phyloP scores from a whole-genome alignment of 2,888 invertebrate genomes.

The Drosophila leonis region DNA sequence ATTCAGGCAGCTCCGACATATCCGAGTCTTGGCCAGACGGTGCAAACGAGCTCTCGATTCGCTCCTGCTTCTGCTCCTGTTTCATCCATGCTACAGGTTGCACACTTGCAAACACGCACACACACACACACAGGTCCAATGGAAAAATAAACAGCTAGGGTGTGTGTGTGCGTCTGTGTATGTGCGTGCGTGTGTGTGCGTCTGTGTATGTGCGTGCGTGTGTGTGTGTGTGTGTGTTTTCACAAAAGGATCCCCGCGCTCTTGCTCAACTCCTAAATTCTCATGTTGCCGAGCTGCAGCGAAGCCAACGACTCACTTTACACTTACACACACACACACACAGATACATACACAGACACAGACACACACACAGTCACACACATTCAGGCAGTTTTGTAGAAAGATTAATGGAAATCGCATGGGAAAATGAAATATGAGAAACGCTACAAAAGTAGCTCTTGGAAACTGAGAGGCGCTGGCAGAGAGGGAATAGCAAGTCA shows the following conservation, averaged over 20 bases:
- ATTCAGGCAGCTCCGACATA: slow-evolving; percentile 6
- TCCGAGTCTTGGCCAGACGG: slow-evolving; percentile 6
- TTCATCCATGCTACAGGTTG: slow-evolving; percentile 26
- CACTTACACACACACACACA: slow-evolving; percentile 27
- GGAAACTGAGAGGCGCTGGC: slow-evolving; percentile 5
- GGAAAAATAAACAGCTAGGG: slow-evolving; percentile 11
- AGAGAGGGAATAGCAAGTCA: slow-evolving; percentile 5
- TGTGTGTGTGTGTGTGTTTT: background rate
- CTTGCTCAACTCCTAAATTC: slow-evolving; percentile 46
- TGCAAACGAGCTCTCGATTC: background rate
- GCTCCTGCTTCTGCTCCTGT: slow-evolving; percentile 24
- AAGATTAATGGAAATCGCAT: slow-evolving; percentile 72
- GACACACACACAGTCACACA: slow-evolving; percentile 1
- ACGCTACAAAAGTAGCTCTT: slow-evolving; percentile 39
- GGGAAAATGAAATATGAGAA: slow-evolving; percentile 72
- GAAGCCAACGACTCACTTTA: slow-evolving; percentile 39
- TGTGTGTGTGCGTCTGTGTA: no score
- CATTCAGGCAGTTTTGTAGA: slow-evolving; percentile 13
- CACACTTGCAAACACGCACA: slow-evolving; percentile 1
- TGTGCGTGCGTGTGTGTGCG: background rate
- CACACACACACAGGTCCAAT: background rate
- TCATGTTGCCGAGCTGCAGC: slow-evolving; percentile 37
- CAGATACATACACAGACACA: background rate
- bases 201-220: background rate
- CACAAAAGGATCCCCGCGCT: slow-evolving; percentile 4